These are phyloP conservation scores for Troides aeacus DNA, from an alignment of 2,888 invertebrate species.

Conservation along the genomic window DNA sequence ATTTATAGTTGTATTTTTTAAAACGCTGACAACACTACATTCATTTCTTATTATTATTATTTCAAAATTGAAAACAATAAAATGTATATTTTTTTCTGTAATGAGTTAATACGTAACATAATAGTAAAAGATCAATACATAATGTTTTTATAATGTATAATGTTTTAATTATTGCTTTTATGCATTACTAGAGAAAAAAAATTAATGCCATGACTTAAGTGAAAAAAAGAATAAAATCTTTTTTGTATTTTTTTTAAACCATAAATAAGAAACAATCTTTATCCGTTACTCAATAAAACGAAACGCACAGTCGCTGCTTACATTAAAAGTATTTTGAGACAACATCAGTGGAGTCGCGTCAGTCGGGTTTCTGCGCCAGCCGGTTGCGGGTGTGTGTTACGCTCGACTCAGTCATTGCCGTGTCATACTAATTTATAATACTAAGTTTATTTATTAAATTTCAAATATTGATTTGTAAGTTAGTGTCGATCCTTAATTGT, in stretches of 20 bases:
- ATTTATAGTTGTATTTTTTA: too few relatives aligned
- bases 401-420: conserved; percentile 62
- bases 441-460: conserved; percentile 36
- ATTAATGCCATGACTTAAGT: too few relatives aligned
- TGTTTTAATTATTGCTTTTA: too few relatives aligned
- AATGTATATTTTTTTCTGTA: too few relatives aligned
- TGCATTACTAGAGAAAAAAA: too few relatives aligned
- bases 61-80: too few relatives aligned
- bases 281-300: conserved; percentile 3
- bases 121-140: too few relatives aligned
- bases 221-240: too few relatives aligned
- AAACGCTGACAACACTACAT: too few relatives aligned
- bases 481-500: conserved; percentile 44
- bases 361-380: conserved; percentile 78
- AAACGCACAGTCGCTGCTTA: conserved; percentile 3
- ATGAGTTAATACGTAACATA: too few relatives aligned
- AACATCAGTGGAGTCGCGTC: conserved; percentile 51
- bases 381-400: conserved; percentile 59
- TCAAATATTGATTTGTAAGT: conserved; percentile 25
- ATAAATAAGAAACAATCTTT: not conserved
- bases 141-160: too few relatives aligned
- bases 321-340: conserved; percentile 52
- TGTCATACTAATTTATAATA: conserved; percentile 56
- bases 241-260: not conserved
- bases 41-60: too few relatives aligned